Conservation (phyloP, 2,888 invertebrate species). For the Danaus chrysippus region DNA sequence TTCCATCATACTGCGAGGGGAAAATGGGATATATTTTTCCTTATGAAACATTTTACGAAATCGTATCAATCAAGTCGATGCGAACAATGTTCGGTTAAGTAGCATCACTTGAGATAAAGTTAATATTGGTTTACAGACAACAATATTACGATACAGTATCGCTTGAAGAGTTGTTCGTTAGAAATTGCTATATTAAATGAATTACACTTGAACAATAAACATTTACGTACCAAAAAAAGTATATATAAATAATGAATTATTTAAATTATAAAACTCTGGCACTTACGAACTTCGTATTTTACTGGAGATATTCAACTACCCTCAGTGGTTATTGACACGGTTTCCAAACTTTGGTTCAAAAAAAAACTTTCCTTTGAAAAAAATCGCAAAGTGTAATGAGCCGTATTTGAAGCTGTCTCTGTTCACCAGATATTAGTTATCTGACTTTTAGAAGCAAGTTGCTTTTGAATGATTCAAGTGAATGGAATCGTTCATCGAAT, state of each 20-base stretch:
- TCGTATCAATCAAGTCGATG: not conserved
- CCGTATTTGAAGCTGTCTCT: constrained; percentile 15
- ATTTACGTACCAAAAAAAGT: not conserved
- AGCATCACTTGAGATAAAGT: not conserved
- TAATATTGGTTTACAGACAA: constrained; percentile 1
- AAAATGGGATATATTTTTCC: not conserved
- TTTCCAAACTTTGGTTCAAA: not conserved
- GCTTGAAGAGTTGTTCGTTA: not conserved
- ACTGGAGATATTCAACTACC: not conserved
- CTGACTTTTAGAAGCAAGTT: constrained; percentile 1
- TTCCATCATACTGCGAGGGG: no score
- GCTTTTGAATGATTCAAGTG: not conserved
- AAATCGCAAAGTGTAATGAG: constrained; percentile 17
- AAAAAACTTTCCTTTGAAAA: constrained; percentile 12
- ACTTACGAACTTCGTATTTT: not conserved
- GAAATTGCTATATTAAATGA: not conserved
- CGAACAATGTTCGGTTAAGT: not conserved
- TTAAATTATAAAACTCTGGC: not conserved
- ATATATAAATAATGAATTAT: not conserved
- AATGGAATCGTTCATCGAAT: constrained; percentile 1
- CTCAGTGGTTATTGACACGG: constrained; percentile 7
- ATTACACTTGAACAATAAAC: not conserved
- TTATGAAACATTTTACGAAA: not conserved
- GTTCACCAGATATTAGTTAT: constrained; percentile 6
- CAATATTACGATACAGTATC: not conserved